Conservation (phyloP, 2,888 invertebrate species). For the Tenthredo amoena region DNA sequence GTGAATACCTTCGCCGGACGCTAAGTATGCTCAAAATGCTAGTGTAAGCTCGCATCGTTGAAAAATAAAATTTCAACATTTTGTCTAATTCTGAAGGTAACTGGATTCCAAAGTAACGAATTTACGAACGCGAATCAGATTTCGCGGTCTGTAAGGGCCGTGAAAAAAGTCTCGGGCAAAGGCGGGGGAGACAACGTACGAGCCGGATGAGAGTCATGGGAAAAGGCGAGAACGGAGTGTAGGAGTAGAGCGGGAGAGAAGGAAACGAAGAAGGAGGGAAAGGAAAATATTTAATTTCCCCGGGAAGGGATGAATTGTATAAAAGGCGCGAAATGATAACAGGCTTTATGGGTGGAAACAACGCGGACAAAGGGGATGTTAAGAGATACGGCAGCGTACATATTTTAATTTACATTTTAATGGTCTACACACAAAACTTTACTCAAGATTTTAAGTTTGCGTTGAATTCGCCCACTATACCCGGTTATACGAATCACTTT, state of each 20-base stretch:
- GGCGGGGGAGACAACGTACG: not conserved
- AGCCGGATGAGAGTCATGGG: conserved; percentile 37
- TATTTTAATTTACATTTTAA: conserved; percentile 60
- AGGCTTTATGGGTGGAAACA: conserved; percentile 53
- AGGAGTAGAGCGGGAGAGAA: conserved; percentile 3
- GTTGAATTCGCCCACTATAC: conserved; percentile 6
- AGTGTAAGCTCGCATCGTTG: not conserved
- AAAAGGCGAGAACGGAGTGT: not conserved
- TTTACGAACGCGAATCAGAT: conserved; percentile 52
- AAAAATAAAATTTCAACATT: not conserved
- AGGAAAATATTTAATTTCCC: conserved; percentile 66
- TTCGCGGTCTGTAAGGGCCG: conserved; percentile 20
- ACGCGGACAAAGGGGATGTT: conserved; percentile 55
- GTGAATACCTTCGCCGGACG: not conserved
- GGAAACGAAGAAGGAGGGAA: conserved; percentile 48
- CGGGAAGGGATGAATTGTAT: conserved; percentile 51
- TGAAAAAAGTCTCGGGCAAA: not conserved
- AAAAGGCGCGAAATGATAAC: conserved; percentile 62
- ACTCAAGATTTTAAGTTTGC: conserved; percentile 44
- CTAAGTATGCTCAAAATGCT: not conserved
- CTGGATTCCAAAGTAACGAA: conserved; percentile 44
- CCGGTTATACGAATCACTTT: conserved; percentile 35
- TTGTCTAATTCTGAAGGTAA: conserved; percentile 2
- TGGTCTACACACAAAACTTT: conserved; percentile 52
- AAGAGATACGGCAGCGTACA: conserved; percentile 56